Percentiles rank a stretch among this genome's conserved stretches.
Conservation (phyloP, 2,113 vertebrate genomes). For the Microcebus murinus region DNA sequence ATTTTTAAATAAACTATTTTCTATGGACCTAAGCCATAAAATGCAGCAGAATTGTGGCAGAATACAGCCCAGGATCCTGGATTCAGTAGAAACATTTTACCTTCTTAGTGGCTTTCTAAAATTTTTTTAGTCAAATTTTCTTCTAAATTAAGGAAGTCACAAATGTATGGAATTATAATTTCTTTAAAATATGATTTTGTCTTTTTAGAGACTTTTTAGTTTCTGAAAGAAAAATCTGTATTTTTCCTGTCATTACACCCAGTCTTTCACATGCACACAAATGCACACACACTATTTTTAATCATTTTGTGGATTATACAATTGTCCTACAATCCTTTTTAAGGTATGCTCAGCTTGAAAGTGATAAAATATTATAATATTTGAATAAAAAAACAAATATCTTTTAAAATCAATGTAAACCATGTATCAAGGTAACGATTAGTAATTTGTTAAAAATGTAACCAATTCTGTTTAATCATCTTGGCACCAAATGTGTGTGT, state of each 20-base stretch:
- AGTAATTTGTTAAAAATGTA: background rate
- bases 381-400: background rate
- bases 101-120: slow-evolving; percentile 1
- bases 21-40: slow-evolving; percentile 48
- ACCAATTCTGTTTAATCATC: background rate
- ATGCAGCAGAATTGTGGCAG: background rate
- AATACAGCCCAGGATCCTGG: background rate
- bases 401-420: background rate
- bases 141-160: background rate
- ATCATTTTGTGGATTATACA: background rate
- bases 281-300: background rate
- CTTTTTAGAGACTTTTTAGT: background rate
- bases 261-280: background rate
- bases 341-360: background rate
- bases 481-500: background rate
- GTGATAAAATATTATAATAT: background rate
- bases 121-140: background rate
- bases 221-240: background rate
- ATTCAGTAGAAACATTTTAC: slow-evolving; percentile 43
- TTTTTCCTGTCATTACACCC: too few relatives aligned
- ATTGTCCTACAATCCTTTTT: background rate
- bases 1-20: slow-evolving; percentile 68
- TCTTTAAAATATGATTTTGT: background rate
- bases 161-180: background rate
- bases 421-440: background rate